Evolutionary conservation across 1,140 invertebrate species (phyloP), one percentile per base, ranked within the genome.

Genomic region (Lepidurus packardi): DNA sequence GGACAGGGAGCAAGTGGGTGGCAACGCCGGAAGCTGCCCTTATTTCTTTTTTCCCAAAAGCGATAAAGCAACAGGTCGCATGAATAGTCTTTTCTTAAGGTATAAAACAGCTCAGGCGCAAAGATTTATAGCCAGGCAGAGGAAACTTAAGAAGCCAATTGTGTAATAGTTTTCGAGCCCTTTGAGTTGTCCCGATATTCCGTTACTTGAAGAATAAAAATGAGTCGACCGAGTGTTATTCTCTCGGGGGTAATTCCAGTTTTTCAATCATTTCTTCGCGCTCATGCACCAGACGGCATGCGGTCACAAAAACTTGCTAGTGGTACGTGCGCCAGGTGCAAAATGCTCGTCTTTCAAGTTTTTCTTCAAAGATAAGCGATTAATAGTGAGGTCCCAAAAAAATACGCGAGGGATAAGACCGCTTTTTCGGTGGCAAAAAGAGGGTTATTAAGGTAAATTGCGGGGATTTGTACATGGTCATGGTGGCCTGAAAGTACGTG

Each of bases 21-120:
- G 13, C 21, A 21, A 21, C 53, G 53, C 53, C 53, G 53, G 53
- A 65, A 65, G 53, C 53, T 65, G 53, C n/a, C 34, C 21, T 65
- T 9, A 21, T 0, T 65, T 13, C 8, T 34, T 34, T 34, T 34
- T 34, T 3, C 34, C 34, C 34, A 2, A 3, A 34, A 34, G 34
- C 16, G 53, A 65, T 65, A 21, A 65, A 65, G 53, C 53, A 65
- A 65, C 53, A 65, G 53, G 53, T 65, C 21, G 53, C 53, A 13
- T 21, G 53, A 65, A 65, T 65, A 65, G 53, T 65, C 53, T 65
- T 65, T 65, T 65, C 34, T 65, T 65, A 65, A 65, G 53, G 53
- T 65, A 21, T 65, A 65, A 65, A 65, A 21, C 53, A 65, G 53
- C 21, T 65, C 53, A 65, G 53, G 53, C 13, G 53, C 53, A 65